Base-by-base conservation (phyloP, 2,113 vertebrate species). In the Geococcyx californianus region DNA sequence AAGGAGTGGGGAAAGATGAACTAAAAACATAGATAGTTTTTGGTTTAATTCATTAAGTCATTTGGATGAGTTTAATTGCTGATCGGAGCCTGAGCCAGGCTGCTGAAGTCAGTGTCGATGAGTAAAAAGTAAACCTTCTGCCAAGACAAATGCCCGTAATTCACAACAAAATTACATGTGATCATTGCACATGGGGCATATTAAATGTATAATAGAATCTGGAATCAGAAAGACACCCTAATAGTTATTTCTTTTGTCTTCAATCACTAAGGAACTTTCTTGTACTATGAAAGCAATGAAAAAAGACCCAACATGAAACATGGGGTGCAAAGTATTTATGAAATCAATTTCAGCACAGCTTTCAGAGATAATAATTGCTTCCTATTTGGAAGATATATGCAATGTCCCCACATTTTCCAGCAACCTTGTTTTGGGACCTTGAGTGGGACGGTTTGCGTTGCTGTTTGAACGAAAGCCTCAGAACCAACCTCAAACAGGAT, bases 111-210 rank as follows among this genome's bases (percentile, higher is more conserved):
- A 47, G 14, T 67, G 55, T 59, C 0, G 0, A 77, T 52, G 60
- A 76, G n/a, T 69, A 7, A 82, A 94, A 82, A 82, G 23, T 47
- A 44, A 74, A 72, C 40, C 62, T 17, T 68, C 75, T 28, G 54
- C 72, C 78, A 69, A 77, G 66, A 75, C 23, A 85, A 89, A 77
- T 80, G 59, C 6, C 38, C 56, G 44, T 70, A 85, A 62, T 75
- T 93, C 81, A 73, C 58, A 92, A 89, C 56, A 95, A 75, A 93
- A 90, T 72, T 75, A 44, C 59, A 52, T 25, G 28, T 75, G 83
- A 73, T 56, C 54, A 15, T 34, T 67, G 44, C 66, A 78, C 79
- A n/a, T 64, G 78, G 66, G 76, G 49, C 28, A 17, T 49, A 85
- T 73, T 55, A 78, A 86, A 85, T 36, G 20, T 24, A 19, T 84